These are phyloP conservation scores for Leucophenga varia DNA, from an alignment of 1,140 invertebrate species.

Conservation along the genomic window DNA sequence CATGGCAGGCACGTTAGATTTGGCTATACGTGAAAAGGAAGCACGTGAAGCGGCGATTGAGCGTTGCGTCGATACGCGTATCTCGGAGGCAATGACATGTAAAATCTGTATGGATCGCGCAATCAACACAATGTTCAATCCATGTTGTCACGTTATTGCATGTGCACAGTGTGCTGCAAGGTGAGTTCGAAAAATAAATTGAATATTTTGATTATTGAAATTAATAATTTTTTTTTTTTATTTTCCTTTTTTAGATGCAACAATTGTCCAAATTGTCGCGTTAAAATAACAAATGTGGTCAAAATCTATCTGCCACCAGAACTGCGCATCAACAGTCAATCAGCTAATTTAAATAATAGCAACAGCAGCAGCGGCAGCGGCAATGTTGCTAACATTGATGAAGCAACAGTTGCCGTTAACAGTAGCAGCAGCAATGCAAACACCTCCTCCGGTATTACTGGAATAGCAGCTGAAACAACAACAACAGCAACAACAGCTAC, in stretches of 20 bases:
- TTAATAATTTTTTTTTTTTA: conserved; percentile 1
- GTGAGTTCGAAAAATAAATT: conserved; percentile 34
- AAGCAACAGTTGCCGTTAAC: neutral
- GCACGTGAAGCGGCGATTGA: conserved; percentile 54
- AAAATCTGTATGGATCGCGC: conserved; percentile 80
- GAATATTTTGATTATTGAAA: neutral
- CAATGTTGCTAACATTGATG: neutral
- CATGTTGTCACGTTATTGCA: conserved; percentile 79
- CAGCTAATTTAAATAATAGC: conserved; percentile 3
- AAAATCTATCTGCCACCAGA: conserved; percentile 71
- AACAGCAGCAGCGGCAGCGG: conserved; percentile 14
- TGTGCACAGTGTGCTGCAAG: conserved; percentile 70
- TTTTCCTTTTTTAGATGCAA: conserved; percentile 63
- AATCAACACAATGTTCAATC: conserved; percentile 79
- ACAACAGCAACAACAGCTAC: conserved; percentile 4
- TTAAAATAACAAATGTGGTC: conserved; percentile 63
- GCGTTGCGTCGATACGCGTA: conserved; percentile 54
- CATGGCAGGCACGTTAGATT: conserved; percentile 49
- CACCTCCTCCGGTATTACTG: too few relatives aligned
- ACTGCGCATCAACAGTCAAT: conserved; percentile 40
- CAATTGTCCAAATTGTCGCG: conserved; percentile 75
- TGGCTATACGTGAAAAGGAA: conserved; percentile 52
- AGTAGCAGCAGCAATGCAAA: conserved; percentile 2
- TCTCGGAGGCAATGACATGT: conserved; percentile 74
- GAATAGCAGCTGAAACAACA: neutral